These are phyloP conservation scores for Xanthorhoe spadicearia DNA, from an alignment of 2,888 invertebrate genomes.

Conservation along the genomic window DNA sequence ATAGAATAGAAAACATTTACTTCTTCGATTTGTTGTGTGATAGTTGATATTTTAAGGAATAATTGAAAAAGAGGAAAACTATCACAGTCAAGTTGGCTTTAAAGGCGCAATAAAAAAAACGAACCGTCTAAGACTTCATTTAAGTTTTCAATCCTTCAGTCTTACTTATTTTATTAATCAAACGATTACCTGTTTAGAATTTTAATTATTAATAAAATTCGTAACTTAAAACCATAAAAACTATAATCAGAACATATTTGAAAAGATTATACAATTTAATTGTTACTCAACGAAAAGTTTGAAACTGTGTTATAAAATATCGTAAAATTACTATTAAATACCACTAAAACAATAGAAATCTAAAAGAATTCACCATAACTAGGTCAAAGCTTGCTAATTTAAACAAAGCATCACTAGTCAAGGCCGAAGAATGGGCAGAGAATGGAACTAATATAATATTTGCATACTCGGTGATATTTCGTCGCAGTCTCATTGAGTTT, in stretches of 20 bases:
- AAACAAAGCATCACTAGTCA: conserved; percentile 38
- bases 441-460: conserved; percentile 20
- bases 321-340: not conserved
- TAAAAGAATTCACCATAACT: conserved; percentile 20
- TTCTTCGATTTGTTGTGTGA: too few species aligned
- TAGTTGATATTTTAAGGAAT: too few species aligned
- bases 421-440: conserved; percentile 32
- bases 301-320: not conserved
- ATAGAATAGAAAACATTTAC: too few species aligned
- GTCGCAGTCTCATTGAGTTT: conserved; percentile 6
- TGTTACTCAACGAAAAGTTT: not conserved
- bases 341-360: not conserved
- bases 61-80: too few species aligned
- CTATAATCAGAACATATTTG: not conserved
- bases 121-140: too few species aligned
- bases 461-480: conserved; percentile 33
- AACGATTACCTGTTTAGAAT: too few species aligned
- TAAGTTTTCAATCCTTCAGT: too few species aligned
- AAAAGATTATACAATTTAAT: not conserved
- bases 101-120: too few species aligned
- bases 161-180: too few species aligned
- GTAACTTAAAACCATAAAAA: not conserved
- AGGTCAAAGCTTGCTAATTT: conserved; percentile 39
- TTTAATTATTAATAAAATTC: too few species aligned
- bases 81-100: too few species aligned